These are phyloP conservation scores for Cirrhinus molitorella DNA, from an alignment of 2,797 vertebrate species.

Conservation along the genomic window DNA sequence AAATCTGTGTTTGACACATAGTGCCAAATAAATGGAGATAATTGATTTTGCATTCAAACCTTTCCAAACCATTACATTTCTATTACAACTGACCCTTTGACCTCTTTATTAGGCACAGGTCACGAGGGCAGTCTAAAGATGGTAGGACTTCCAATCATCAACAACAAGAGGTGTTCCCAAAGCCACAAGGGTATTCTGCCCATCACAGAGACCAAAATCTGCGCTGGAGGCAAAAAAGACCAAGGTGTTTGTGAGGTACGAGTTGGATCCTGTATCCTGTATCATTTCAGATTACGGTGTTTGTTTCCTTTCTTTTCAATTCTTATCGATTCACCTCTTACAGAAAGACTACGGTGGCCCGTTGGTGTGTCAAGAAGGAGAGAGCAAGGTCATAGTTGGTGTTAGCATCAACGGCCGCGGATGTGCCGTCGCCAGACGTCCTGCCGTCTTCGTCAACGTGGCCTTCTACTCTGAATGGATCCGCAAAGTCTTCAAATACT, in stretches of 20 bases:
- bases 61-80: slow-evolving; percentile 1
- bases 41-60: background rate
- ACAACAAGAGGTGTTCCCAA: slow-evolving; percentile 88
- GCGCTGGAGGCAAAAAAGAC: slow-evolving; percentile 89
- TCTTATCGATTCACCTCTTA: slow-evolving; percentile 7
- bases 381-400: slow-evolving; percentile 90
- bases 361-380: slow-evolving; percentile 91
- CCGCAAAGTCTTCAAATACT: slow-evolving; percentile 89
- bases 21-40: background rate
- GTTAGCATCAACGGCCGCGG: slow-evolving; percentile 95
- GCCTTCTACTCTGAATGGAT: slow-evolving; percentile 97
- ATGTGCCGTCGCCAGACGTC: slow-evolving; percentile 88
- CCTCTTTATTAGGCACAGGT: slow-evolving; percentile 78
- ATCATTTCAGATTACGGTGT: background rate
- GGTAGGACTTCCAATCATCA: slow-evolving; percentile 88
- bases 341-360: slow-evolving; percentile 96
- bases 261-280: background rate
- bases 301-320: background rate
- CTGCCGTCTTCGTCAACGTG: slow-evolving; percentile 93
- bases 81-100: background rate
- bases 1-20: background rate
- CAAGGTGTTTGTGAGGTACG: slow-evolving; percentile 94
- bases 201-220: slow-evolving; percentile 91
- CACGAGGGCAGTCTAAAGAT: slow-evolving; percentile 86
- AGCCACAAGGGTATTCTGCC: slow-evolving; percentile 87